phyloP scores from a whole-genome alignment of 2,888 invertebrate genomes.

The Elaeidobius kamerunicus region DNA sequence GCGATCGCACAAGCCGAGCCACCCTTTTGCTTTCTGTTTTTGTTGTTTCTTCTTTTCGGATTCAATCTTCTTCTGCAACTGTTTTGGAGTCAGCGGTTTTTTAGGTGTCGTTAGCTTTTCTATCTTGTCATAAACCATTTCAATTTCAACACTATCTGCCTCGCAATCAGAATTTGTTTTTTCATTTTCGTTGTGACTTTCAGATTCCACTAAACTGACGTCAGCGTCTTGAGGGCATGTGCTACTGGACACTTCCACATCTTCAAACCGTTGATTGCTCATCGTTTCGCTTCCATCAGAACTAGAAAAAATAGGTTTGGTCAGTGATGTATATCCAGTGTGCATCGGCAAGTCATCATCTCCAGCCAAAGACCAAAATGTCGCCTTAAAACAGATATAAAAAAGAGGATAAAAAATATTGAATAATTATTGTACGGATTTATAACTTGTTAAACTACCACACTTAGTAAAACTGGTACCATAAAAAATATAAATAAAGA shows the following conservation, averaged over 20 bases:
- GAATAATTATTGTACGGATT: not conserved
- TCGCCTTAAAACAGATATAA: constrained; percentile 36
- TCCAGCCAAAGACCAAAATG: constrained; percentile 49
- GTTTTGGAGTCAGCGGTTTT: constrained; percentile 43
- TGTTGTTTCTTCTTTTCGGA: constrained; percentile 42
- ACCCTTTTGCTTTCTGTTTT: constrained; percentile 48
- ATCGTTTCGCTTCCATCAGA: constrained; percentile 7
- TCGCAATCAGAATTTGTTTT: not conserved
- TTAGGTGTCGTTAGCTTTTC: constrained; percentile 33
- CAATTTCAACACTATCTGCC: constrained; percentile 5
- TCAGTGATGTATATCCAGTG: constrained; percentile 25
- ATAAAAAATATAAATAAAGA: too few species aligned
- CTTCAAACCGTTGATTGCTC: constrained; percentile 4
- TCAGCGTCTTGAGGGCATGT: too few species aligned
- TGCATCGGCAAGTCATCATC: constrained; percentile 40
- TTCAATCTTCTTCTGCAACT: constrained; percentile 53
- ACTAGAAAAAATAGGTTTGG: constrained; percentile 32
- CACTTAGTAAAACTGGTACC: constrained; percentile 15
- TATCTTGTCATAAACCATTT: constrained; percentile 10
- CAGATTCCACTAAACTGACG: too few species aligned
- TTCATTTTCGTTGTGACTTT: too few species aligned
- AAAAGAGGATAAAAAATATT: constrained; percentile 2
- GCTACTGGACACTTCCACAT: constrained; percentile 1
- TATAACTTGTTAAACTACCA: not conserved
- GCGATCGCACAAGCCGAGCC: too few species aligned